A percentile compares a stretch with the other conserved stretches of the same genome.
Conservation (phyloP, 2,797 vertebrate genomes). For the Amniataba percoides region DNA sequence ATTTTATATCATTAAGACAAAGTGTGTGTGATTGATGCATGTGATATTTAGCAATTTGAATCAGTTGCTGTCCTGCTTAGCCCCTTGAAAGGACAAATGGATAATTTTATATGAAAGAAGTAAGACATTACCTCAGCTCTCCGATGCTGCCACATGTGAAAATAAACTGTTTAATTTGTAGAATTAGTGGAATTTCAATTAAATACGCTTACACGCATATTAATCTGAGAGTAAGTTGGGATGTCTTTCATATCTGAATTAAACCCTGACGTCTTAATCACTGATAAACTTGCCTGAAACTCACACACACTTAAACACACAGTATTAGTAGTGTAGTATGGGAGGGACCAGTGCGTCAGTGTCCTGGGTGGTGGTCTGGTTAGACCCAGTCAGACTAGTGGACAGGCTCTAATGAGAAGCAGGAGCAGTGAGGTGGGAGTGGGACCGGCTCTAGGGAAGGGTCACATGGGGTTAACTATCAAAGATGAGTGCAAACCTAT, state of each 20-base stretch:
- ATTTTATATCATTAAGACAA: neutral
- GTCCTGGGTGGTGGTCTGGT: conserved; percentile 68
- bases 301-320: conserved; percentile 13
- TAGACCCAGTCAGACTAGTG: conserved; percentile 65
- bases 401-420: conserved; percentile 88
- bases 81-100: neutral
- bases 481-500: conserved; percentile 90
- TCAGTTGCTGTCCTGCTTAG: neutral
- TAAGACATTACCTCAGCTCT: conserved; percentile 1
- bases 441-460: conserved; percentile 77
- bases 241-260: conserved; percentile 20
- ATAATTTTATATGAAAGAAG: conserved; percentile 11
- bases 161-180: conserved; percentile 18
- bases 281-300: conserved; percentile 37
- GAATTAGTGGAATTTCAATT: conserved; percentile 9
- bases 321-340: neutral
- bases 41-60: conserved; percentile 7
- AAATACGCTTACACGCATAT: conserved; percentile 1
- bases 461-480: conserved; percentile 88
- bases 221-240: conserved; percentile 14
- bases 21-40: neutral
- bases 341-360: conserved; percentile 41
- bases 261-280: conserved; percentile 14
- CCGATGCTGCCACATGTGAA: neutral
- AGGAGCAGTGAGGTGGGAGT: conserved; percentile 84